Evolutionary conservation across 2,888 invertebrate genomes (phyloP), one percentile per base, ranked within the genome.

Genomic region (Pogonocherus hispidulus): DNA sequence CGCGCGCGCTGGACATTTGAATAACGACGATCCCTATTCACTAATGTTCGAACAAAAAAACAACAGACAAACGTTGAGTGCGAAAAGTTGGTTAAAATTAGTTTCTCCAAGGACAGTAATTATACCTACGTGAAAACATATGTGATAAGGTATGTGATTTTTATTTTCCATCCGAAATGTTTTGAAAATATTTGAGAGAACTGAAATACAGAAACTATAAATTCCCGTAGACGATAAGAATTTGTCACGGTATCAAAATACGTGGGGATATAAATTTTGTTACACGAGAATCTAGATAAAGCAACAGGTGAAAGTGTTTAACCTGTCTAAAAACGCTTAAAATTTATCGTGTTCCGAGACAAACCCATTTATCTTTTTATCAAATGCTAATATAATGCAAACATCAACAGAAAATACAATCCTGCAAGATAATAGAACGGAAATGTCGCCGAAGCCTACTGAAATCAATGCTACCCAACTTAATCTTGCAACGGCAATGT

Each of bases 401-500:
- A 72, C 73, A 32, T 70, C 75, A 69, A 51, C 71, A 14, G 74
- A 73, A 37, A 68, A 66, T 18, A 32, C 56, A 23, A 23, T 52
- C n/a, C 51, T 59, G 41, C 52, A 60, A 63, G 65, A 64, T 20
- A 64, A 35, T 49, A 55, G 47, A 55, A 65, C 51, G 23, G 72
- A 75, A 57, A 73, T 75, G 74, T 75, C 77, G 35, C 67, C 19
- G 75, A 77, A 66, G 55, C 68, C 52, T 63, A 57, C 65, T 35
- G 68, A 73, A 44, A 41, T 76, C 55, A 66, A 72, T 47, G 74
- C 79, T 60, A 63, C 76, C 20, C 80, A 81, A 66, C 66, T 82
- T 35, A 79, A 81, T 49, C 84, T 87, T 70, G 86, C 87, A 44
- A 86, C 87, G 63, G 91, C 91, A 55, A 90, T 91, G 75, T 83